phyloP scores from a whole-genome alignment of 2,797 vertebrate species.

The Oreonectes daqikongensis region DNA sequence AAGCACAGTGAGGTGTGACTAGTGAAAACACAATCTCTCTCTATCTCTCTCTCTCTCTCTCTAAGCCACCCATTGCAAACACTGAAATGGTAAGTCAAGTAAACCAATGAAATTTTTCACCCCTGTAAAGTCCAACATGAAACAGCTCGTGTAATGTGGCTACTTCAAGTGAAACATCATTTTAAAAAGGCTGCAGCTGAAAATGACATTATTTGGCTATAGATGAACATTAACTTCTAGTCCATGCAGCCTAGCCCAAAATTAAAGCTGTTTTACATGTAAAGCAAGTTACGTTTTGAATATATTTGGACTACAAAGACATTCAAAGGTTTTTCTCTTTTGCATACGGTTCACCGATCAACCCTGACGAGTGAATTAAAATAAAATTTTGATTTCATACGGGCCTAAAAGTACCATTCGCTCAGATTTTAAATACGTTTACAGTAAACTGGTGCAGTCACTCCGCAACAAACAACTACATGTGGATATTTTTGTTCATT shows the following conservation, averaged over 20 bases:
- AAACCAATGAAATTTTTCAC: constrained; percentile 15
- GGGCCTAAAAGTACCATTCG: constrained; percentile 64
- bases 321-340: background rate
- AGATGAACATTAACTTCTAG: background rate
- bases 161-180: background rate
- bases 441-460: constrained; percentile 56
- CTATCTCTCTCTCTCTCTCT: constrained; percentile 24
- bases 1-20: constrained; percentile 78
- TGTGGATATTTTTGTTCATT: constrained; percentile 62
- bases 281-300: background rate
- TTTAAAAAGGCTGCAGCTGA: background rate
- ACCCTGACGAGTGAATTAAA: background rate
- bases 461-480: constrained; percentile 59
- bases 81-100: constrained; percentile 54
- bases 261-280: background rate
- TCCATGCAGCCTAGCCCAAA: background rate
- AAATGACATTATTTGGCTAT: background rate
- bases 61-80: constrained; percentile 62
- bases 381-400: background rate
- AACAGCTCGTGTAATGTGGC: background rate
- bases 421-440: constrained; percentile 66
- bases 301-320: background rate
- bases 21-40: constrained; percentile 11
- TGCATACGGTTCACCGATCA: background rate
- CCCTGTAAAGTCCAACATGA: background rate